Evolutionary conservation across 2,888 invertebrate species (phyloP).

Genomic region (Amphipoea oculea): DNA sequence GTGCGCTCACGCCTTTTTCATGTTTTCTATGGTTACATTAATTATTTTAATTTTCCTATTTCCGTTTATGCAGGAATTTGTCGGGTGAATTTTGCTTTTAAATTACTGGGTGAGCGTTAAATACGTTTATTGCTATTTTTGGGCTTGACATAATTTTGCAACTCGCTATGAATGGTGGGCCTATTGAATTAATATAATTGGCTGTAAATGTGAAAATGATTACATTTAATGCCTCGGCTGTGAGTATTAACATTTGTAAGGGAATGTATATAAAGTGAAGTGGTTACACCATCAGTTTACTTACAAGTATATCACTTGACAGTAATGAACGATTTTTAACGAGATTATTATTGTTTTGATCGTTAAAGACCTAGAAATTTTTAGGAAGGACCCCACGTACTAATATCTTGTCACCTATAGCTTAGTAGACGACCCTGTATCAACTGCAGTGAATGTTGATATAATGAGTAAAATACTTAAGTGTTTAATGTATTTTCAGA

Average conservation of each 20-base stretch:
- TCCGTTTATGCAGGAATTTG: slow-evolving; percentile 26
- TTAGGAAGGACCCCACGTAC: background rate
- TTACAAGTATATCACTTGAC: slow-evolving; percentile 36
- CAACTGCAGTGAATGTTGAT: background rate
- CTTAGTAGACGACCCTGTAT: background rate
- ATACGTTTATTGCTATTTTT: background rate
- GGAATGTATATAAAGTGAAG: background rate
- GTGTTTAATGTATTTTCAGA: slow-evolving; percentile 28
- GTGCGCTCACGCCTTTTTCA: slow-evolving; percentile 53
- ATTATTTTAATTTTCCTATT: slow-evolving; percentile 50
- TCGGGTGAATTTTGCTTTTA: background rate
- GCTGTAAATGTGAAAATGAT: background rate
- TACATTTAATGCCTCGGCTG: background rate
- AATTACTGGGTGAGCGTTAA: background rate
- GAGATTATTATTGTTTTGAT: slow-evolving; percentile 55
- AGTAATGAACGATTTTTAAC: slow-evolving; percentile 57
- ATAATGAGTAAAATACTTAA: background rate
- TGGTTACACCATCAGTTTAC: slow-evolving; percentile 8
- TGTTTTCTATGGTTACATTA: slow-evolving; percentile 39
- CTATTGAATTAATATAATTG: background rate
- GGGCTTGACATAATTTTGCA: background rate
- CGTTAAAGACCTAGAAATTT: slow-evolving; percentile 47
- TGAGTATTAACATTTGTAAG: background rate
- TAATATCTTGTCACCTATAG: background rate
- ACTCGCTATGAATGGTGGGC: background rate